A percentile compares a stretch with the other conserved stretches of the same genome.
Conservation (phyloP, 1,140 invertebrate genomes). For the Drosophila persimilis region DNA sequence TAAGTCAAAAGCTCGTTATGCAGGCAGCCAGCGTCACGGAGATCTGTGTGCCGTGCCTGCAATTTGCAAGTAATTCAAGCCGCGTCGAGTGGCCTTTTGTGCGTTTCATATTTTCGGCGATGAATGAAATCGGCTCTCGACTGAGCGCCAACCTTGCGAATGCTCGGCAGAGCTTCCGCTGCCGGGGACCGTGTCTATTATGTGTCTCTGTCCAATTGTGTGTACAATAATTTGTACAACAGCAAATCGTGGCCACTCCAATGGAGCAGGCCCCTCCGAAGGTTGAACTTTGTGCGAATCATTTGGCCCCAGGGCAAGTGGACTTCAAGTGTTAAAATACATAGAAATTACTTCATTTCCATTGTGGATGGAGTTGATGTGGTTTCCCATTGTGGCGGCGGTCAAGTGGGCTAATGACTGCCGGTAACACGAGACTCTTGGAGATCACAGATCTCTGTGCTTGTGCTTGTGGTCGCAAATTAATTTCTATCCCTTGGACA, state of each 20-base stretch:
- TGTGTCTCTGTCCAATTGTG: conserved; percentile 66
- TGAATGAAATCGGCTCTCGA: conserved; percentile 67
- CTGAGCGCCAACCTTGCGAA: conserved; percentile 66
- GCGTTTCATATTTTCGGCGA: conserved; percentile 15
- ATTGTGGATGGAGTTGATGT: conserved; percentile 23
- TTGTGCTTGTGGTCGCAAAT: conserved; percentile 21
- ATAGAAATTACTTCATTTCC: conserved; percentile 54
- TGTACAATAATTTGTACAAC: conserved; percentile 56
- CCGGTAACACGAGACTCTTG: conserved; percentile 29
- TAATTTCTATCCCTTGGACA: conserved; percentile 40
- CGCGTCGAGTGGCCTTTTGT: conserved; percentile 21
- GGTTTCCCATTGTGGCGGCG: conserved; percentile 52
- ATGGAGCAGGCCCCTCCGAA: conserved; percentile 22
- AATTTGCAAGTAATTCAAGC: conserved; percentile 67
- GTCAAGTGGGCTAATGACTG: conserved; percentile 60
- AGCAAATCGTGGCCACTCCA: conserved; percentile 33
- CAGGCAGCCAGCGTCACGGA: conserved; percentile 37
- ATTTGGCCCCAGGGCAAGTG: conserved; percentile 50
- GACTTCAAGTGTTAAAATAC: conserved; percentile 48
- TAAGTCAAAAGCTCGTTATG: conserved; percentile 54
- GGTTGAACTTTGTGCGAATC: conserved; percentile 49
- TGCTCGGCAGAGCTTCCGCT: conserved; percentile 48
- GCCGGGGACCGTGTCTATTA: conserved; percentile 44
- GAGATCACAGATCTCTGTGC: conserved; percentile 37
- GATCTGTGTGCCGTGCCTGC: conserved; percentile 17